Evolutionary conservation across 2,113 vertebrate genomes (phyloP), one percentile per base, ranked within the genome.

Genomic region (Sapajus apella): DNA sequence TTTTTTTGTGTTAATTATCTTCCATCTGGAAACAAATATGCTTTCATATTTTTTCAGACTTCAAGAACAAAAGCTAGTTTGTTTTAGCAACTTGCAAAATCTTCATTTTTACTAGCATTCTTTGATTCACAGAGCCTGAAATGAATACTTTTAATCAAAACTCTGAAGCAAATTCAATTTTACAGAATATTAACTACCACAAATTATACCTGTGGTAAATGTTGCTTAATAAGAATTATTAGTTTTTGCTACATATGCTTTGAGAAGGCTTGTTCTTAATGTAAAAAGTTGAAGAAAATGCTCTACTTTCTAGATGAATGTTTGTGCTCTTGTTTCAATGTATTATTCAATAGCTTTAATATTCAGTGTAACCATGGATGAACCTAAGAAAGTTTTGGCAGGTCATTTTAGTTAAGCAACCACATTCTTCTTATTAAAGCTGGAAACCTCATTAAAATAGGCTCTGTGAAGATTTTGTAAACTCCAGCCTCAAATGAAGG

Each of bases 1-100:
- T 96, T 95, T 96, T 50, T 97, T 93, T 87, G 43, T 96, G 94
- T 93, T 97, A 96, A 97, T 97, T 97, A 96, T 91, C 91, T 97
- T 97, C 97, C 97, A 97, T 97, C 96, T 97, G 98, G 97, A 97
- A 97, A 95, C 88, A 96, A 98, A 97, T 96, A 97, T 91, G 91
- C 73, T 94, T 95, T 95, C 43, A 1, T 88, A 45, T 88, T 94
- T 97, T 95, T 96, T 91, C 93, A 91, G 72, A 89, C 90, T 96
- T 90, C 47, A 88, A 87, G 97, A 95, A 97, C 94, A 97, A 98
- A 97, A 97, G 47, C 85, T 72, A 89, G 72, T 89, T 79, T 93
- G 77, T 96, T 95, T 94, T 64, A 96, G 58, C 61, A 90, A 72
- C 77, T 88, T 95, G 32, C 14, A 95, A 92, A 89, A 92, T 91